Evolutionary conservation across 2,113 vertebrate species (phyloP), one percentile per base, ranked within the genome.

Genomic region (Prinia subflava): DNA sequence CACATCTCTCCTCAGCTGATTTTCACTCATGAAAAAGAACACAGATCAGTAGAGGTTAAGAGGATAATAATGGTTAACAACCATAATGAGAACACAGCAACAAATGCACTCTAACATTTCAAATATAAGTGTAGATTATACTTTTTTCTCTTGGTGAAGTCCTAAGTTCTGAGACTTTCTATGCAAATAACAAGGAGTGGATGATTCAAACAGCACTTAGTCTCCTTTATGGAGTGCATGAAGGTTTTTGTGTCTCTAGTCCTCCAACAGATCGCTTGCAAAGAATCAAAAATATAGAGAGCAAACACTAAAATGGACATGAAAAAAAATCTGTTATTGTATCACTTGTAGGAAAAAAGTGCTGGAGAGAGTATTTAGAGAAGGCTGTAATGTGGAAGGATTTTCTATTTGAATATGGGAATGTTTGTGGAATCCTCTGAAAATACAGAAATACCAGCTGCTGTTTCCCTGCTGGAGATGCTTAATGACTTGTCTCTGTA

Each of bases 11-110:
- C 71, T 69, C 55, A 81, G 56, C 50, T 83, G 87, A 60, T 89
- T 90, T 78, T 85, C 90, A 94, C 74, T 78, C 85, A 89, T 44
- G 57, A 79, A 69, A 82, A 79, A 20, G 78, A 88, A 90, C 52
- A 77, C 27, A 42, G 55, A 93, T 96, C 69, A 96, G 95, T 87
- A 96, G 46, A 87, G 49, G 90, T 97, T 97, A 97, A 91, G 70
- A 65, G 16, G 56, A 83, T 78, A 83, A 94, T 63, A 59, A 62
- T 7, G 21, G 59, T 94, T 95, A 96, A 92, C 64, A 78, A 92
- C 37, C 42, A 55, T 23, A 69, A 84, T 81, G 63, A 90, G 83
- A 83, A 83, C 83, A 95, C 73, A 76, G 85, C 90, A 94, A 92
- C 35, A 83, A 83, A 85, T 2, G 5, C 89, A 91, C 55, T 55